These are phyloP conservation scores for Myocastor coypus DNA, from an alignment of 2,113 vertebrate genomes.

Conservation along the genomic window DNA sequence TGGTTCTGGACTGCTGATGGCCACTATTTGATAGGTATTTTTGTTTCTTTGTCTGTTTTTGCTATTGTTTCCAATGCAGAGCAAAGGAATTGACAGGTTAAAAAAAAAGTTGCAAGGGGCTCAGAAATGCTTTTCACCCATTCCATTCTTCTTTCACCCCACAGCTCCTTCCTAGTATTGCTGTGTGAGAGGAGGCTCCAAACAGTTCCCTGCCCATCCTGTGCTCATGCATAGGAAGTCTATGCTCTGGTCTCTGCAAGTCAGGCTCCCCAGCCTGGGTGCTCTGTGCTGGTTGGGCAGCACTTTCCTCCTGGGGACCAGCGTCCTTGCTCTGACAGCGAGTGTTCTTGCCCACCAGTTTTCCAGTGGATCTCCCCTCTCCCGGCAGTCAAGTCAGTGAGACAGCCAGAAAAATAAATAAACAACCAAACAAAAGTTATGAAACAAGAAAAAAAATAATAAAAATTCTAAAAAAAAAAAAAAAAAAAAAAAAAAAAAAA, in stretches of 20 bases:
- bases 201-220: background rate
- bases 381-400: background rate
- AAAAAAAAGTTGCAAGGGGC: background rate
- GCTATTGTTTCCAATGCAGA: constrained; percentile 6
- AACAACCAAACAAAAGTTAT: no score
- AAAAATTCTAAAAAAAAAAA: no score
- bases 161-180: background rate
- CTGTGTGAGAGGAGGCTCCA: background rate
- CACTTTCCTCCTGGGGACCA: no score
- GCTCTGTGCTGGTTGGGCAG: background rate
- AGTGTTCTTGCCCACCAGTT: background rate
- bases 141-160: background rate
- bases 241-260: background rate
- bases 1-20: no score
- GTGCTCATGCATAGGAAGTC: background rate
- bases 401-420: no score
- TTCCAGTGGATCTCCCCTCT: background rate
- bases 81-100: background rate
- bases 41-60: background rate
- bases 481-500: no score
- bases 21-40: background rate
- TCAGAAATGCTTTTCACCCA: background rate
- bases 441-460: no score
- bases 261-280: background rate
- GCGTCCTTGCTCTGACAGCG: background rate